Percentiles rank a stretch among this genome's conserved stretches.
Conservation (phyloP, 2,888 invertebrate species). For the Perdita meconis region DNA sequence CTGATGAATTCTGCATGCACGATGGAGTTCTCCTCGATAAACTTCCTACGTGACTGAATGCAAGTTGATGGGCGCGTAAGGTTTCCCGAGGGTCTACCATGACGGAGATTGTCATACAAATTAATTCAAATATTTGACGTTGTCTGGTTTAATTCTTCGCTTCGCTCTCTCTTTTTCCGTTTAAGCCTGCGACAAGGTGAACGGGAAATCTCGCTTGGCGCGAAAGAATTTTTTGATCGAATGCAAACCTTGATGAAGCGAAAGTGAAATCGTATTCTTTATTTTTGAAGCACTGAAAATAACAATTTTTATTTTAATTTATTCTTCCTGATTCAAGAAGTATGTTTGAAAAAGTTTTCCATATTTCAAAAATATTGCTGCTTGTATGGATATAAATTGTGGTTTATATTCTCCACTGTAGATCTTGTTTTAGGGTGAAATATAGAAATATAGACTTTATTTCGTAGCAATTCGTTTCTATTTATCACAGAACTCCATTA, state of each 20-base stretch:
- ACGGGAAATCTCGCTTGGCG: conserved; percentile 11
- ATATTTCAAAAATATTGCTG: no score
- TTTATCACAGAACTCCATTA: no score
- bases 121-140: conserved; percentile 77
- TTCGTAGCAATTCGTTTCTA: no score
- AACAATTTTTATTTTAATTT: no score
- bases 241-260: not conserved
- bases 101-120: conserved; percentile 73
- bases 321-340: no score
- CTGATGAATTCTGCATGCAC: conserved; percentile 60
- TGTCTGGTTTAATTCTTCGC: conserved; percentile 57
- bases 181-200: conserved; percentile 14
- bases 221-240: conserved; percentile 4
- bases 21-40: conserved; percentile 61
- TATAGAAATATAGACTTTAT: no score
- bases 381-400: no score
- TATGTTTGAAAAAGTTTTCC: no score
- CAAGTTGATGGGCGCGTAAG: conserved; percentile 64
- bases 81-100: conserved; percentile 56
- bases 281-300: not conserved
- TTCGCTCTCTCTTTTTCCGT: conserved; percentile 18
- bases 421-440: no score
- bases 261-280: not conserved
- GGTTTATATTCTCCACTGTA: no score
- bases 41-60: conserved; percentile 74